phyloP scores from a whole-genome alignment of 2,888 invertebrate genomes.

The Caenorhabditis wallacei region DNA sequence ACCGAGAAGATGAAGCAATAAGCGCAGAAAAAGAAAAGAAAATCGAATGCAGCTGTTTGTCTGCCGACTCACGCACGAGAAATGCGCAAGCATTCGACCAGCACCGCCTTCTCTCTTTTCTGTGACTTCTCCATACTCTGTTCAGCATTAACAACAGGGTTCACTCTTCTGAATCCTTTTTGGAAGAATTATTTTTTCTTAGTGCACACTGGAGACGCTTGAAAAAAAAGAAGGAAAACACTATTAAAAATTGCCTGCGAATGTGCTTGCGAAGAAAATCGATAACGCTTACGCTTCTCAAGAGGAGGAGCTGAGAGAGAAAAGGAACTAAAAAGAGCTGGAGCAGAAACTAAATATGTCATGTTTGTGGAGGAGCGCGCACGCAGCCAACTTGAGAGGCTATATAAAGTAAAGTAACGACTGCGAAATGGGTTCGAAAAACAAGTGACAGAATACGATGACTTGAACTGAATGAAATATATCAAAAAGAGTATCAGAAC shows the following conservation, averaged over 20 bases:
- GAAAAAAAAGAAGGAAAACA: conserved; percentile 3
- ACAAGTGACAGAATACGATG: conserved; percentile 1
- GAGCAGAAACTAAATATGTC: conserved; percentile 42
- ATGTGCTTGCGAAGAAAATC: conserved; percentile 12
- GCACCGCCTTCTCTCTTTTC: conserved; percentile 11
- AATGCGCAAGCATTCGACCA: conserved; percentile 48
- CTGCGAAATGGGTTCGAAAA: conserved; percentile 26
- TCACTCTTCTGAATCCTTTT: conserved; percentile 25
- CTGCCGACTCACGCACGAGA: conserved; percentile 51
- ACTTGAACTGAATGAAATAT: neutral
- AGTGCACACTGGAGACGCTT: conserved; percentile 5
- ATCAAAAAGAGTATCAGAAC: no score
- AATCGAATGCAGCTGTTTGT: conserved; percentile 50
- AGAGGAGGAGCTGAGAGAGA: conserved; percentile 7
- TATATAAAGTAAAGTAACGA: conserved; percentile 37
- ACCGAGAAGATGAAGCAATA: conserved; percentile 41
- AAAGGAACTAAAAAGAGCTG: conserved; percentile 26
- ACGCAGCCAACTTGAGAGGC: conserved; percentile 21
- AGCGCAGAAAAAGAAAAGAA: conserved; percentile 33
- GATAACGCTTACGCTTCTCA: conserved; percentile 3
- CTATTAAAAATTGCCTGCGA: conserved; percentile 25
- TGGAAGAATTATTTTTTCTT: conserved; percentile 15
- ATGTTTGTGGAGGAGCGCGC: conserved; percentile 29
- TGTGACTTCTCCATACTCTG: conserved; percentile 19
- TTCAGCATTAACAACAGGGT: conserved; percentile 31